phyloP scores from a whole-genome alignment of 2,888 invertebrate genomes.

The Epistrophe grossulariae region DNA sequence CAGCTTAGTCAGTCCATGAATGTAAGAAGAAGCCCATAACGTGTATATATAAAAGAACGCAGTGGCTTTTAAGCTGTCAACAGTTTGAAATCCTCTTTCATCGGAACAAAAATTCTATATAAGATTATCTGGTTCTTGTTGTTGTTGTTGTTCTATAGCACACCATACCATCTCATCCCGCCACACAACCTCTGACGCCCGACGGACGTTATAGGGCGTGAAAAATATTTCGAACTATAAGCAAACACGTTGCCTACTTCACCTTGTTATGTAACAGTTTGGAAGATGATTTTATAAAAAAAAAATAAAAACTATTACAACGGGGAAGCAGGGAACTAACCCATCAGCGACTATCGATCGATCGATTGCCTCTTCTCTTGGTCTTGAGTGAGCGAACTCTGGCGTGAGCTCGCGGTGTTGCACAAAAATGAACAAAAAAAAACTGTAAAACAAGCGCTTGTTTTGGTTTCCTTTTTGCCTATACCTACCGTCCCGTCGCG shows the following conservation, averaged over 20 bases:
- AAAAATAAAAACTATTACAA: conserved; percentile 4
- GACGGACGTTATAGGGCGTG: conserved; percentile 59
- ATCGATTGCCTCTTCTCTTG: conserved; percentile 54
- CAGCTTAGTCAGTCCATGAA: background rate
- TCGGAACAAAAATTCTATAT: conserved; percentile 19
- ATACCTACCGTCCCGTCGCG: background rate
- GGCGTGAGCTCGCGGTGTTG: conserved; percentile 30
- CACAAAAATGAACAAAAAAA: background rate
- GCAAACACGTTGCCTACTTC: conserved; percentile 61
- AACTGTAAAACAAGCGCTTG: background rate
- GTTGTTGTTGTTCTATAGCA: background rate
- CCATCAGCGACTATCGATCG: conserved; percentile 32
- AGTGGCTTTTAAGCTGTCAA: conserved; percentile 70
- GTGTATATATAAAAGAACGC: conserved; percentile 1
- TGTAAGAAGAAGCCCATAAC: background rate
- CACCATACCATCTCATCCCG: background rate
- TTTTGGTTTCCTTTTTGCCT: conserved; percentile 1
- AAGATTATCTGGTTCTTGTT: conserved; percentile 19
- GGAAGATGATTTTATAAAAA: conserved; percentile 44
- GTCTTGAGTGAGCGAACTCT: conserved; percentile 23
- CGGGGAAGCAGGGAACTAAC: conserved; percentile 3
- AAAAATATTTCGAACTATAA: conserved; percentile 65
- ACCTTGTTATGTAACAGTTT: conserved; percentile 68
- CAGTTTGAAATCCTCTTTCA: conserved; percentile 62
- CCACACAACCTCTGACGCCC: background rate